Conservation (phyloP, 2,797 vertebrate genomes). For the Sparus aurata region DNA sequence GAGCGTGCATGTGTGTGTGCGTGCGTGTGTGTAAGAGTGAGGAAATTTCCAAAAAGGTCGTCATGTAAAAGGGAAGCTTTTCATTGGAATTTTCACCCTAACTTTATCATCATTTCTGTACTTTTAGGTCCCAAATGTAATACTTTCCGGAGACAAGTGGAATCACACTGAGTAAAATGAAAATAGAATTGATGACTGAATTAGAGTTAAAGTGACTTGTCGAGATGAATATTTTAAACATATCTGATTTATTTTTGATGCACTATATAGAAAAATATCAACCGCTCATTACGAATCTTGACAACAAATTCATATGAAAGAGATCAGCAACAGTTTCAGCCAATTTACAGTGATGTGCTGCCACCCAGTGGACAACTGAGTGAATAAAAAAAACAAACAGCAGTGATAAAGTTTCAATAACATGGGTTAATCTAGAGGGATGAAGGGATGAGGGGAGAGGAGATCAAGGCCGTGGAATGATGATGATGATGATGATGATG, state of each 20-base stretch:
- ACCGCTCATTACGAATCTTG: neutral
- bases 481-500: too few relatives aligned
- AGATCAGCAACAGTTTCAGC: neutral
- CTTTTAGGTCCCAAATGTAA: neutral
- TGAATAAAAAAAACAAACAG: neutral
- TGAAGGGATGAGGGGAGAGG: too few relatives aligned
- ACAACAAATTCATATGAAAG: neutral
- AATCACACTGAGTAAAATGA: too few relatives aligned
- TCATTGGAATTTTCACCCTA: neutral
- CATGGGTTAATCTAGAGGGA: too few relatives aligned
- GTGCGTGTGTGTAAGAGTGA: neutral
- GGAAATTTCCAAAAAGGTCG: constrained; percentile 20
- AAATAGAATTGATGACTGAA: neutral
- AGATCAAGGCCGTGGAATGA: too few relatives aligned
- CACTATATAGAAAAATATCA: neutral
- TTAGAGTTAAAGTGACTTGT: neutral
- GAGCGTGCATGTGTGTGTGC: constrained; percentile 5
- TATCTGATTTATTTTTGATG: neutral
- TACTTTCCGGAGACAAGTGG: neutral
- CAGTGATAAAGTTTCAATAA: neutral
- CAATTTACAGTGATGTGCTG: constrained; percentile 47
- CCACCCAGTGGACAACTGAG: constrained; percentile 57
- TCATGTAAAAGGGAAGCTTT: neutral
- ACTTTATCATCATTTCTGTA: neutral
- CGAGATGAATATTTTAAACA: neutral